Conservation (phyloP, 1,140 invertebrate species). For the Drosophila leontia region DNA sequence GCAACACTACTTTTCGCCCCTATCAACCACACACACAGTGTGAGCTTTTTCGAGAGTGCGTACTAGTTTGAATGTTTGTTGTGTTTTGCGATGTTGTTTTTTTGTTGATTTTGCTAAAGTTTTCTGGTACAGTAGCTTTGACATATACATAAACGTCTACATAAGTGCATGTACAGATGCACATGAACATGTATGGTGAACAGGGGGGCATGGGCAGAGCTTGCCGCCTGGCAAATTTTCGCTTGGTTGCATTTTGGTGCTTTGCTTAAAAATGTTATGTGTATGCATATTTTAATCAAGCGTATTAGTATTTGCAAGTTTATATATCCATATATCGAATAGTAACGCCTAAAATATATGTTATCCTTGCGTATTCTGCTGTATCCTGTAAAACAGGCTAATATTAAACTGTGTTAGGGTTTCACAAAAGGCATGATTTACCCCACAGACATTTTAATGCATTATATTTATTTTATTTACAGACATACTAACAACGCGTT, state of each 20-base stretch:
- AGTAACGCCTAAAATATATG: neutral
- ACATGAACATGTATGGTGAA: conserved; percentile 13
- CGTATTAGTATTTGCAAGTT: conserved; percentile 8
- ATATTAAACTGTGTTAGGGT: neutral
- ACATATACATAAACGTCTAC: conserved; percentile 20
- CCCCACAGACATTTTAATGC: neutral
- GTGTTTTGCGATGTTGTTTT: conserved; percentile 35
- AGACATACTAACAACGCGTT: neutral
- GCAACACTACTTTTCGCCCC: conserved; percentile 6
- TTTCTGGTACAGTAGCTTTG: conserved; percentile 54
- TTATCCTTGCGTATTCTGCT: neutral
- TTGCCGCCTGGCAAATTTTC: conserved; percentile 44
- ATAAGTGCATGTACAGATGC: conserved; percentile 19
- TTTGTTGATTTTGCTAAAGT: conserved; percentile 47
- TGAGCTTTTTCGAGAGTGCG: conserved; percentile 53
- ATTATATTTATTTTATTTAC: neutral
- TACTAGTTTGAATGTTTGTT: conserved; percentile 39
- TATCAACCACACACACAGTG: conserved; percentile 12
- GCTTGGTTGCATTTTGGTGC: conserved; percentile 45
- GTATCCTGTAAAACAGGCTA: no score
- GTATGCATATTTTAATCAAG: conserved; percentile 51
- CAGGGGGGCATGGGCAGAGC: conserved; percentile 10
- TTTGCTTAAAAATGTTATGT: conserved; percentile 54
- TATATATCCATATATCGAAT: neutral
- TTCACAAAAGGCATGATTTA: neutral